Evolutionary conservation across 64 coral and sea anemone genomes (phyloP), one percentile per base, ranked within the genome.

Genomic region (Cladopsammia gracilis): DNA sequence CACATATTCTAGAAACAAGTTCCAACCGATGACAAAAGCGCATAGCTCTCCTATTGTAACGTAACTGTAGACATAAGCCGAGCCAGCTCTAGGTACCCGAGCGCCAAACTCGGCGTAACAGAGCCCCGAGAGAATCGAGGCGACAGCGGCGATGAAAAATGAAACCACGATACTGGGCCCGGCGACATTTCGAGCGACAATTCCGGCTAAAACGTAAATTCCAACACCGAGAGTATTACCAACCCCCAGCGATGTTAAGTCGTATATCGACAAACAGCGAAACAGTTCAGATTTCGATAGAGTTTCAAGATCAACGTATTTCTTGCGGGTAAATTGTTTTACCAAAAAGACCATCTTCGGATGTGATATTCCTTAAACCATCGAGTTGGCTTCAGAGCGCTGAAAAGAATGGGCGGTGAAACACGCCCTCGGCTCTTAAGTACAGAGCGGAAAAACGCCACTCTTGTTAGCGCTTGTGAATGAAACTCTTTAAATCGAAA

Each of bases 31-130:
- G 4, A 99, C 70, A 75, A 99, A 99, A 22, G 98, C 91, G 25
- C 98, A 99, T 6, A 99, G 88, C 78, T 99, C 98, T 26, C 98
- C 98, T 15, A 96, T 85, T 44, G 98, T 94, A 50, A 99, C 98
- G 64, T 99, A 99, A 62, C 98, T 99, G 48, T 96, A 99, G 57
- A 96, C 73, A 59, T 99, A 99, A 18, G 98, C 98, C 6, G 98
- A 99, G 6, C 98, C 98, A 56, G 94, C 94, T 79, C 94, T 99
- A 0, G 98, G 98, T 11, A 99, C 98, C 0, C 98, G 87, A 77
- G 98, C 98, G 8, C 98, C 98, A n/a, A 99, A 99, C 61, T 99
- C 98, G 15, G 98, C 98, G 34, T 99, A 99, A 22, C 98, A 99
- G 22, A 99, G 88, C 49, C 98, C 98, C 7, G 94, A 96, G n/a